These are phyloP conservation scores for Chironomus riparius DNA, from an alignment of 2,888 invertebrate genomes.

Conservation along the genomic window DNA sequence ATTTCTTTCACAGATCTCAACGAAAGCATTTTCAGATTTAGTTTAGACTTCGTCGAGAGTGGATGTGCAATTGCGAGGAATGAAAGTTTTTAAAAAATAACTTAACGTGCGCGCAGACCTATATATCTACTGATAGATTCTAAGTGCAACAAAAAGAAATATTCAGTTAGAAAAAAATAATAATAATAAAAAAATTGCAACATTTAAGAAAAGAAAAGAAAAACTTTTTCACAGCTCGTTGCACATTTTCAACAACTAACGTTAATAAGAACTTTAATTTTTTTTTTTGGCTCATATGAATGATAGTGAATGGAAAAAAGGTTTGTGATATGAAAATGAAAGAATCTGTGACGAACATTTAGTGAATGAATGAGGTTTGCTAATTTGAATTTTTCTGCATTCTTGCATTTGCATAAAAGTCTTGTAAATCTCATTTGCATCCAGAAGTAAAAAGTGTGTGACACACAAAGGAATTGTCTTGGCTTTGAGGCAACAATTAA, in stretches of 20 bases:
- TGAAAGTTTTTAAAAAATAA: background rate
- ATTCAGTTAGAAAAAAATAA: constrained; percentile 14
- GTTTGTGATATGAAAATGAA: background rate
- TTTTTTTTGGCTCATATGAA: background rate
- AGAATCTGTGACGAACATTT: background rate
- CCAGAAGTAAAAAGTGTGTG: background rate
- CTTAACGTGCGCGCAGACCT: background rate
- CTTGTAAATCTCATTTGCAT: background rate
- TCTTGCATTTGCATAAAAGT: background rate
- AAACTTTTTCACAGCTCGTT: constrained; percentile 17
- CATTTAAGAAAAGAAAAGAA: background rate
- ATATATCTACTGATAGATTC: constrained; percentile 9
- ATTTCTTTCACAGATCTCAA: background rate
- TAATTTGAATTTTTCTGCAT: background rate
- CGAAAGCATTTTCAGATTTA: background rate
- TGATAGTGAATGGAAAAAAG: background rate
- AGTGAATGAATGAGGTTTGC: background rate
- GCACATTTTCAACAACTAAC: background rate
- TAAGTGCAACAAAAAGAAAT: constrained; percentile 3
- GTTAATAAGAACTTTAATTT: background rate
- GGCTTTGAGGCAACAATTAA: no score
- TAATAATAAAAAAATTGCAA: background rate
- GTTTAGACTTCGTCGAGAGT: background rate
- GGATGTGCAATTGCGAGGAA: background rate
- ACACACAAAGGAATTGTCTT: background rate